These are phyloP conservation scores for Styela plicata DNA, from an alignment of 23 tunicate species.

Conservation along the genomic window DNA sequence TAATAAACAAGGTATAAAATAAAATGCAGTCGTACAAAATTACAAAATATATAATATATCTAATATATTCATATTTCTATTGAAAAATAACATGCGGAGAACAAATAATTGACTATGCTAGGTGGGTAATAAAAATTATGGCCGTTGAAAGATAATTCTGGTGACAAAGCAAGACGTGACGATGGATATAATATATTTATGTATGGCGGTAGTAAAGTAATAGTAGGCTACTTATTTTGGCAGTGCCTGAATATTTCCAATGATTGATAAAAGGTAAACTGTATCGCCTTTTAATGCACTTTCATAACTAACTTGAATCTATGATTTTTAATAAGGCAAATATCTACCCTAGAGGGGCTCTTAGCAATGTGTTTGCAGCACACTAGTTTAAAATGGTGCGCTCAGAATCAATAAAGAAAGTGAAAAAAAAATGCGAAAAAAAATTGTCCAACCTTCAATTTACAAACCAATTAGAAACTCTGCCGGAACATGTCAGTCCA, in stretches of 20 bases:
- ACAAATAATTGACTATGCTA: constrained; percentile 22
- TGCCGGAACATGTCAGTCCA: too few relatives aligned
- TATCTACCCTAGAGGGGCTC: not conserved
- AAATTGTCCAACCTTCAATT: not conserved
- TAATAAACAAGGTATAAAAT: constrained; percentile 41
- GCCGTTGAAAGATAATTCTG: constrained; percentile 6
- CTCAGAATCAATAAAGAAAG: not conserved
- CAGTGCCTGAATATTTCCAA: constrained; percentile 10
- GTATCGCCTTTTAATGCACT: constrained; percentile 8
- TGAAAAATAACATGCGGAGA: constrained; percentile 36
- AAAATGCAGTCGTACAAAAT: constrained; percentile 36
- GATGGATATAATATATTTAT: too few relatives aligned
- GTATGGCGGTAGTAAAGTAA: not conserved
- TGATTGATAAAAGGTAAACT: constrained; percentile 22
- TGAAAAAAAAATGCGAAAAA: too few relatives aligned
- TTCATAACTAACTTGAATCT: not conserved
- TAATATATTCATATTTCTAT: constrained; percentile 27
- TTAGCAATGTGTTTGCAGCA: not conserved
- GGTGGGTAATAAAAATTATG: constrained; percentile 18
- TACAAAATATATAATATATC: constrained; percentile 43
- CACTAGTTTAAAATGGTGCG: not conserved
- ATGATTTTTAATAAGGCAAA: not conserved
- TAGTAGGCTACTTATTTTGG: constrained; percentile 7
- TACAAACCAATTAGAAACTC: too few relatives aligned
- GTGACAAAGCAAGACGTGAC: constrained; percentile 5